Base-by-base conservation (phyloP, 2,113 vertebrate species). In the Cichladusa arquata region DNA sequence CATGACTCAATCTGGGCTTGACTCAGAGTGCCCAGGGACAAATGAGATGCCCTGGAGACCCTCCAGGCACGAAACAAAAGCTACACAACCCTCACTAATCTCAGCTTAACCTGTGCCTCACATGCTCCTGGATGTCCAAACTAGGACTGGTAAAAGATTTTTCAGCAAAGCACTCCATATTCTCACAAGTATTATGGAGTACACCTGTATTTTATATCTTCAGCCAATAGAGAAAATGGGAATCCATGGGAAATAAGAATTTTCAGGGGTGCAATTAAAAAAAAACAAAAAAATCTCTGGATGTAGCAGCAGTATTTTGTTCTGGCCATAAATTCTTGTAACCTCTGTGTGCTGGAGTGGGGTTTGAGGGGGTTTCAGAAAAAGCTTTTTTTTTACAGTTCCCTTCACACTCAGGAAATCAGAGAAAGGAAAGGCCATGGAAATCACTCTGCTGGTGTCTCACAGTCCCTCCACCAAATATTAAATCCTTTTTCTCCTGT, bases 61-160 rank as follows among this genome's bases (percentile, higher is more conserved):
- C 36, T 34, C 33, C 81, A 85, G 69, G 18, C n/a, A 50, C 53
- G 33, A n/a, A 53, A 62, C 1, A 56, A 86, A 45, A 81, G 8
- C 50, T 33, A 1, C 3, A 2, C 0, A 0, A 25, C 16, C 64
- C n/a, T 50, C 38, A 48, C 5, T 62, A 3, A 26, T 20, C 48
- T 44, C 71, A 76, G 5, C 0, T 86, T 66, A 40, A 53, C 34
- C 19, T 53, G 10, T 19, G 5, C 19, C 44, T 94, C 54, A 56
- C 25, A 1, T 5, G 10, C 6, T 65, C 38, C 47, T 44, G 20
- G 20, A 1, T 57, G 18, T 53, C 66, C 61, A 34, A 48, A 31
- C 4, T 65, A 50, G 24, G 33, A 81, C 8, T 23, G 9, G 20
- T 16, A 53, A n/a, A 22, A 14, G 15, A 2, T 53, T 40, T 86